Evolutionary conservation across 2,797 vertebrate species (phyloP), one percentile per base, ranked within the genome.

Genomic region (Dallia pectoralis): DNA sequence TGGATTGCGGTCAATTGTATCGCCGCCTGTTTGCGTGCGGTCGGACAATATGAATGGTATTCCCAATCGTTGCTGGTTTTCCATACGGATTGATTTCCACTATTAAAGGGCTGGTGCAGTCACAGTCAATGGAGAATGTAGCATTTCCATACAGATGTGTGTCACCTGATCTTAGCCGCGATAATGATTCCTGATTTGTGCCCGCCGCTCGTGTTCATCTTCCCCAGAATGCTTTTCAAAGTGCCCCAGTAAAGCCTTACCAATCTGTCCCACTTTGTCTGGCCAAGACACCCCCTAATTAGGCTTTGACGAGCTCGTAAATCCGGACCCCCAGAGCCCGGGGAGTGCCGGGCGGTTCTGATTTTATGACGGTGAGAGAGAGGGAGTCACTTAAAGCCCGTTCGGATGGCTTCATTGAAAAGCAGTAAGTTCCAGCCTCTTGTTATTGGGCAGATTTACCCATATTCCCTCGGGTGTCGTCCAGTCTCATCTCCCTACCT

Each of bases 381-480:
- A 25, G 59, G 22, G 76, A 85, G 84, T 83, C 83, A 86, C 88
- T 90, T 82, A 88, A 90, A 87, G 70, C 84, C 86, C 85, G 82
- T 91, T 91, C 89, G 87, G 86, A 88, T 88, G 87, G 85, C 81
- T 87, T 89, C 89, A 89, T 89, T 88, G 74, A 86, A 85, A 82
- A 72, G 4, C 62, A 19, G 76, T 30, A 65, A 81, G 75, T 79
- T 29, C 1, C 74, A 83, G 82, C 77, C 81, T 36, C 33, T 80
- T 81, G 86, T 90, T 91, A 87, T 88, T 86, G 83, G 87, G 85
- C 86, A 91, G 90, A 90, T 92, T 93, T 91, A 91, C 85, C 84
- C 82, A 61, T 72, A 56, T 19, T 81, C 90, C 88, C 91, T 64
- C 16, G 87, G 82, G 92, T 83, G 87, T 84, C 82, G 44, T 92